Evolutionary conservation across 2,113 vertebrate genomes (phyloP).

Genomic region (Numenius arquata): DNA sequence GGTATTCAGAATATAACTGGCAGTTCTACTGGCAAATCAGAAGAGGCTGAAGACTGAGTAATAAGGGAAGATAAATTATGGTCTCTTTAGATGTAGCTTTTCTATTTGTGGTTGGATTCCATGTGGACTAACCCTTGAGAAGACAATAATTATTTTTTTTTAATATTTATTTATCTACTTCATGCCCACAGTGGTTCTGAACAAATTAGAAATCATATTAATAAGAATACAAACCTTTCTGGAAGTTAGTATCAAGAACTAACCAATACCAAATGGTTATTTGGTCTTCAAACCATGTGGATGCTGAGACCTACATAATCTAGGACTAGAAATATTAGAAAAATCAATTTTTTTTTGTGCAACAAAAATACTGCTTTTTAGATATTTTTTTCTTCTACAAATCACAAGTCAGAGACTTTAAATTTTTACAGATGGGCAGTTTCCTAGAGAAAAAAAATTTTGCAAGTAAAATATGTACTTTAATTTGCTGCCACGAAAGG

Average conservation of each 20-base stretch:
- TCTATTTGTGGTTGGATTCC: background rate
- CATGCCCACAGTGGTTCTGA: background rate
- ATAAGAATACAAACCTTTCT: background rate
- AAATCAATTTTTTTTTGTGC: background rate
- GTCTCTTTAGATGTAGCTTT: background rate
- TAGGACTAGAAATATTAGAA: background rate
- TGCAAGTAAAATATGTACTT: background rate
- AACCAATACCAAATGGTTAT: background rate
- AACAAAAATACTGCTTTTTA: fast-evolving
- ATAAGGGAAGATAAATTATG: background rate
- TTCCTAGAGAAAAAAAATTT: background rate
- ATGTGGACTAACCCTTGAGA: background rate
- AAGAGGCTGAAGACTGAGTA: background rate
- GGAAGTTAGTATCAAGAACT: background rate
- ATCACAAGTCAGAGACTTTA: background rate
- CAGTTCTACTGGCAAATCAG: background rate
- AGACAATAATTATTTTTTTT: background rate
- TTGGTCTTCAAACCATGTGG: background rate
- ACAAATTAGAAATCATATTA: background rate
- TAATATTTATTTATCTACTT: background rate
- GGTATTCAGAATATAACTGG: background rate
- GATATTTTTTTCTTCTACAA: background rate
- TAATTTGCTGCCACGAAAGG: background rate
- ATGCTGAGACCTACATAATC: background rate
- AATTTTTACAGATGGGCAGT: background rate